phyloP scores from a whole-genome alignment of 2,113 vertebrate species.

The Caretta caretta region DNA sequence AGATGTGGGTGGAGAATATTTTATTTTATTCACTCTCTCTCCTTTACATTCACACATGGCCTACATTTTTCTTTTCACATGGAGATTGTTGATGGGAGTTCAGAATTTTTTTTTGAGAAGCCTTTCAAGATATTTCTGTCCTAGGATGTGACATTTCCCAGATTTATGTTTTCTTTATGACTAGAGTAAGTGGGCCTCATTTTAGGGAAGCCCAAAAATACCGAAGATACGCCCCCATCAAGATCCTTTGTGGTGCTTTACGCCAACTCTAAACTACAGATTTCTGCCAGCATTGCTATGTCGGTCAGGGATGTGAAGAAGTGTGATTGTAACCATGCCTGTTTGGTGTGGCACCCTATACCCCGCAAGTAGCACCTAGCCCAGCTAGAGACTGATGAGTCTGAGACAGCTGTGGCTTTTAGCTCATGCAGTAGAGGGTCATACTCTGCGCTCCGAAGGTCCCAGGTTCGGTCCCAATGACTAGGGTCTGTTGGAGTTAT shows the following conservation, averaged over 20 bases:
- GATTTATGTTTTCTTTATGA: background rate
- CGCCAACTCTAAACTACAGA: background rate
- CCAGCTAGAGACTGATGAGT: too few species aligned
- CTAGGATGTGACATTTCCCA: background rate
- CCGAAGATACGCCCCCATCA: background rate
- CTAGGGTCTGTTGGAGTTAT: too few species aligned
- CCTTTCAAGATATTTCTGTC: background rate
- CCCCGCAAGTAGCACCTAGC: too few species aligned
- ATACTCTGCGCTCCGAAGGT: too few species aligned
- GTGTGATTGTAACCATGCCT: background rate
- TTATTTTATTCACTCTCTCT: constrained; percentile 27
- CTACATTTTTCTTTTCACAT: constrained; percentile 34
- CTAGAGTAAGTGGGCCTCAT: background rate
- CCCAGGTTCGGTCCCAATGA: too few species aligned
- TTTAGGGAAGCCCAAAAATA: background rate
- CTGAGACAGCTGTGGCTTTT: too few species aligned
- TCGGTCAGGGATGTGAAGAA: background rate
- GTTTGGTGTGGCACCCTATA: too few species aligned
- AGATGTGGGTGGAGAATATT: constrained; percentile 39
- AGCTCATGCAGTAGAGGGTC: too few species aligned
- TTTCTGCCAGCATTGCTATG: background rate
- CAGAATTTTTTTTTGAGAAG: background rate
- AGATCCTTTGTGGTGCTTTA: background rate
- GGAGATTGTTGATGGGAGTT: background rate
- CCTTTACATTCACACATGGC: constrained; percentile 45